Base-by-base conservation (phyloP, 2,888 invertebrate genomes). In the Polydrusus tereticollis region DNA sequence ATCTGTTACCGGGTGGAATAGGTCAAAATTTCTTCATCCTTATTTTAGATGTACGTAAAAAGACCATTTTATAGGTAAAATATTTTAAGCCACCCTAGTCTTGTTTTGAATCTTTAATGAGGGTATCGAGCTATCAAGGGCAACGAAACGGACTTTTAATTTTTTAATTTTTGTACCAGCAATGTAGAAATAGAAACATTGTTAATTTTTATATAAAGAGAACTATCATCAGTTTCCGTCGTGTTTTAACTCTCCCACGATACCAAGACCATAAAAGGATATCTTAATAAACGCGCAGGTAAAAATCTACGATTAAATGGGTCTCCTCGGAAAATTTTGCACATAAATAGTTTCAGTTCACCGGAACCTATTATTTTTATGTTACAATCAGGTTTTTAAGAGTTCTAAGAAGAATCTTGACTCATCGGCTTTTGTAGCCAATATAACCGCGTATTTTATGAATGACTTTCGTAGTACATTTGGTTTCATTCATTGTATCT, bases 331-430 rank as follows among this genome's bases (percentile, higher is more conserved):
- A 29, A 18, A 29, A 18, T 29, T 12, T 4, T 21, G 20, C 16
- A 29, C 57, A 20, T 57, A 57, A 57, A 38, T 43, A 33, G 45
- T 29, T 62, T 10, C 23, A 26, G 14, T 68, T 69, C 52, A 38
- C 63, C 36, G 69, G 63, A 69, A 69, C 69, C 63, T 47, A 69
- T 69, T 69, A 69, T 69, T 69, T 69, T 52, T 62, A 62, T 43
- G 60, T 23, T 38, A 62, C 41, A 33, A 69, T 69, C 62, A 45
- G 45, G 57, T 63, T 55, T 45, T 23, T 18, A 58, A 26, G 26
- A 45, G 7, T 70, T 70, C 70, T 16, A 12, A 65, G 70, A 70
- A 70, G 59, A 64, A 41, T 59, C 38, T 65, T 70, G 64, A 70
- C 47, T 70, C 70, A 70, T 65, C 20, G 12, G 36, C 43, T 59